Base-by-base conservation (phyloP, 2,797 vertebrate species). In the Taenioides sp. region DNA sequence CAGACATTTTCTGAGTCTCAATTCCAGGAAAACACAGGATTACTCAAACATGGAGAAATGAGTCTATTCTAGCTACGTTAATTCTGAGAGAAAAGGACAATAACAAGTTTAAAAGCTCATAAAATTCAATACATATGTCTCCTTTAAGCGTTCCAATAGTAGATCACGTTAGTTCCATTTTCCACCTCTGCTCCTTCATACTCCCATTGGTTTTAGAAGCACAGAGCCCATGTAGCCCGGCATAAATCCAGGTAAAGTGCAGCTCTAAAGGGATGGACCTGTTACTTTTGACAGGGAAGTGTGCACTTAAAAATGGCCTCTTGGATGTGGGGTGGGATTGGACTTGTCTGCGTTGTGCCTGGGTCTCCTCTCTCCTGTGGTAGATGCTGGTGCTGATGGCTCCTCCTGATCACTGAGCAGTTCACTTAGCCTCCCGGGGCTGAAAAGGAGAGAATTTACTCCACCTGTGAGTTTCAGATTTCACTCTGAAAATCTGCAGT, bases 381-480 rank as follows among this genome's bases (percentile, higher is more conserved):
- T 23, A 23, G 43, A 65, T 22, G 11, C n/a, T 14, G 17, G 22
- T 2, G 23, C 40, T 65, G 62, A 43, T 40, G n/a, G 40, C 16
- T 18, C 63, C 63, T 18, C 14, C 25, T 65, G 40, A 65, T 65
- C 63, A 49, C 43, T 27, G 63, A 16, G 14, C n/a, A 9, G 43
- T 50, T 49, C 63, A 65, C 63, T 65, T 50, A 17, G 25, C 43
- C 23, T 65, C 23, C 25, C 3, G 43, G 18, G 63, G 63, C 40
- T 49, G 40, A 65, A 65, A 40, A 43, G 37, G 25, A 68, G 74
- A 16, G 55, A 67, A 71, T 74, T 10, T 63, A 37, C 40, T 58
- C 40, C 37, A 57, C 31, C 31, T 40, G 37, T 14, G 14, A 65
- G 9, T 47, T 52, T 47, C 6, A 5, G n/a, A 43, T 47, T 67